Conservation (phyloP, 53 echinoderm and acorn worm genomes). For the Astropecten irregularis region DNA sequence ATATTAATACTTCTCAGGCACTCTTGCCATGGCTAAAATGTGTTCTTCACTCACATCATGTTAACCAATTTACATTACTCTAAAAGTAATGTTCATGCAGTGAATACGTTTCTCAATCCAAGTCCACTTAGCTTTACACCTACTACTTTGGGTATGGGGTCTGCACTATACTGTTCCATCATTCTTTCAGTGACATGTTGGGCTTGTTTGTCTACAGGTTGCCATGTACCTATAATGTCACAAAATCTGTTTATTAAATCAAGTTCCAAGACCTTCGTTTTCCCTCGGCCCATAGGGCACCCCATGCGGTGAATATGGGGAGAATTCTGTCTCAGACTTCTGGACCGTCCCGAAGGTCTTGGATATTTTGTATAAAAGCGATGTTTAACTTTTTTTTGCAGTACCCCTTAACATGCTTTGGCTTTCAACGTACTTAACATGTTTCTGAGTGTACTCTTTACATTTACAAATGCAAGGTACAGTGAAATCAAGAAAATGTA, state of each 20-base stretch:
- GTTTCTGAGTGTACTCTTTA: background rate
- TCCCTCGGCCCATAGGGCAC: too few relatives aligned
- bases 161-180: constrained; percentile 2
- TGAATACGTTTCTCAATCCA: constrained; percentile 57
- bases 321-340: too few relatives aligned
- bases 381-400: too few relatives aligned
- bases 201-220: constrained; percentile 15
- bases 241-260: constrained; percentile 11
- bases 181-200: background rate
- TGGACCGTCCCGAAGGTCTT: too few relatives aligned
- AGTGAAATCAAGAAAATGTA: background rate
- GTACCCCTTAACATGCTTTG: too few relatives aligned
- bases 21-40: constrained; percentile 25
- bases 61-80: background rate
- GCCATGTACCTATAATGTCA: constrained; percentile 37
- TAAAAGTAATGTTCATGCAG: constrained; percentile 36
- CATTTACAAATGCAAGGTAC: constrained; percentile 12
- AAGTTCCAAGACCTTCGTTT: too few relatives aligned
- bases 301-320: too few relatives aligned
- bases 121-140: constrained; percentile 40
- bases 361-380: too few relatives aligned
- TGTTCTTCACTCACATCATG: background rate
- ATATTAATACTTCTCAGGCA: constrained; percentile 16
- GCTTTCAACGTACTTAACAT: too few relatives aligned
- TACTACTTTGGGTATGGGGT: background rate